Evolutionary conservation across 2,797 vertebrate species (phyloP).

Genomic region (Petrocephalus schoutedeni): DNA sequence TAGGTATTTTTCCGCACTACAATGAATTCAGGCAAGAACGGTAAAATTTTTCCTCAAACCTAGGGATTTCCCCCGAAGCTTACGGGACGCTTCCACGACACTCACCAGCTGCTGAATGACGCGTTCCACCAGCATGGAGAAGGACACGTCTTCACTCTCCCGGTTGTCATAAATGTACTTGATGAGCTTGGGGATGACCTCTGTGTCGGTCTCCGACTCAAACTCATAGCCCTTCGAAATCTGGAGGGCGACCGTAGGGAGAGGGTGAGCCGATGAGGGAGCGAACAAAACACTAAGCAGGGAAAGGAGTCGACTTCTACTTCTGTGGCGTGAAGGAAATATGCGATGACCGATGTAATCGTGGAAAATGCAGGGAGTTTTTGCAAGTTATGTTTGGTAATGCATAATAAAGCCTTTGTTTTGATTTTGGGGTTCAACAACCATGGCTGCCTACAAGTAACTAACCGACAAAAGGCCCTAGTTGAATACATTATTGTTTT

Average conservation of each 20-base stretch:
- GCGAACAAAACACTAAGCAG: background rate
- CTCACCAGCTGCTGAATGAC: conserved; percentile 93
- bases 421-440: background rate
- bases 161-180: conserved; percentile 94
- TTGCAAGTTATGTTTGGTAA: background rate
- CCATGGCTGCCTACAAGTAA: background rate
- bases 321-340: background rate
- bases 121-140: conserved; percentile 84
- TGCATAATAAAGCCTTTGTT: background rate
- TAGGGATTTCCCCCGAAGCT: background rate
- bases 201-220: conserved; percentile 94
- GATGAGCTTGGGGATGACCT: conserved; percentile 92
- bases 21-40: background rate
- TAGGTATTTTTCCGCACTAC: background rate
- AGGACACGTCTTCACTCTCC: conserved; percentile 72
- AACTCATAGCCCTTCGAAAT: conserved; percentile 89
- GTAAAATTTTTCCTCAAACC: background rate
- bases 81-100: background rate
- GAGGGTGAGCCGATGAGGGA: background rate
- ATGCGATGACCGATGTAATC: background rate
- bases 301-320: background rate
- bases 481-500: background rate
- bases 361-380: background rate
- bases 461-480: background rate
- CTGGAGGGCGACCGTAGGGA: conserved; percentile 50